These are phyloP conservation scores for Dipodomys merriami DNA, from an alignment of 2,113 vertebrate genomes.

Conservation along the genomic window DNA sequence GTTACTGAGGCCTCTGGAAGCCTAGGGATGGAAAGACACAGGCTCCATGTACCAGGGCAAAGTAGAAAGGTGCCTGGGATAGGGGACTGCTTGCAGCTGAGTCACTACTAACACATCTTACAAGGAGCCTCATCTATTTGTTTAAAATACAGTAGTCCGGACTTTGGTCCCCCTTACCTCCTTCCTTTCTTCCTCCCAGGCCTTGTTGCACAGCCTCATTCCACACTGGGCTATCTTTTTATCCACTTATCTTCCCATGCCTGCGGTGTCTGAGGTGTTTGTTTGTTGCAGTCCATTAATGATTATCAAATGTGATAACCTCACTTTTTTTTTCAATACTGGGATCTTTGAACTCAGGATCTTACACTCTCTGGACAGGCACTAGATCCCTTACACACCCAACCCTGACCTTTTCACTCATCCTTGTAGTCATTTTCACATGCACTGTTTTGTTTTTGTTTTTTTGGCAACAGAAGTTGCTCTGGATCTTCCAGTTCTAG, in stretches of 20 bases:
- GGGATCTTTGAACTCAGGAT: no score
- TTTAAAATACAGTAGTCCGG: neutral
- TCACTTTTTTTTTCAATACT: neutral
- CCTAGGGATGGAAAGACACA: no score
- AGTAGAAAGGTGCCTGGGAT: neutral
- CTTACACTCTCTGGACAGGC: no score
- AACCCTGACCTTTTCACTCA: neutral
- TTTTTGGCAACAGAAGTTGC: neutral
- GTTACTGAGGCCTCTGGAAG: fast-evolving
- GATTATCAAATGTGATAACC: neutral
- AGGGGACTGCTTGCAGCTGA: neutral
- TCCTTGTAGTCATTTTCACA: neutral
- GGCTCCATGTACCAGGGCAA: neutral
- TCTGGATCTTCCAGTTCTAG: neutral
- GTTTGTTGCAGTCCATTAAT: neutral
- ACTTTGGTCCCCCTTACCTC: fast-evolving
- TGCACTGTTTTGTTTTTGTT: neutral
- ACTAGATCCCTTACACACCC: no score
- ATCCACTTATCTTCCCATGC: neutral
- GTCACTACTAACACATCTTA: neutral
- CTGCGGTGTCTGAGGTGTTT: neutral
- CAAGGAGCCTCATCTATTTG: neutral
- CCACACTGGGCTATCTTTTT: neutral
- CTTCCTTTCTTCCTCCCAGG: neutral
- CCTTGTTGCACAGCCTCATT: neutral